phyloP scores from a whole-genome alignment of 2,797 vertebrate species.

The Myotis planiceps region DNA sequence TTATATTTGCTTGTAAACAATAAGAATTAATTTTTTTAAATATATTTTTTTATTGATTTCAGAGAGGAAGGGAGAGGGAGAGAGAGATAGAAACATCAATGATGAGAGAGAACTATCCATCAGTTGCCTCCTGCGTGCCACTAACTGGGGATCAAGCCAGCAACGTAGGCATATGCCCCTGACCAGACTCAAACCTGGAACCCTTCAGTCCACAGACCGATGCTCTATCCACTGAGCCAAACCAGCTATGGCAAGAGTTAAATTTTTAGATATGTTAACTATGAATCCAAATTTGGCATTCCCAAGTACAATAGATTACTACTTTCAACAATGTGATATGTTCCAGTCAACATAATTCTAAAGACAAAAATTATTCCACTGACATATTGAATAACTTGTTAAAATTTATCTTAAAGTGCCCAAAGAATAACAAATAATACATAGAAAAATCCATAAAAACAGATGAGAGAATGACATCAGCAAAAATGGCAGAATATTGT shows the following conservation, averaged over 20 bases:
- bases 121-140: too few relatives aligned
- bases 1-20: background rate
- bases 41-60: too few relatives aligned
- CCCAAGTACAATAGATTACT: background rate
- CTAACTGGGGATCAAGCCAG: too few relatives aligned
- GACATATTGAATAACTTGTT: background rate
- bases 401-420: background rate
- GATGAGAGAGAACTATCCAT: too few relatives aligned
- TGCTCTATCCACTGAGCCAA: too few relatives aligned
- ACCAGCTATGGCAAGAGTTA: background rate
- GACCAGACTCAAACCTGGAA: too few relatives aligned
- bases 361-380: background rate
- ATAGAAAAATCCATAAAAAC: background rate
- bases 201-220: too few relatives aligned
- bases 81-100: too few relatives aligned
- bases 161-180: too few relatives aligned
- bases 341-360: background rate
- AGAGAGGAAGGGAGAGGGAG: too few relatives aligned
- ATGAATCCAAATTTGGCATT: background rate
- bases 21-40: background rate
- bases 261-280: background rate
- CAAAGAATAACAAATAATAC: background rate
- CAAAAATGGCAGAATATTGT: background rate
- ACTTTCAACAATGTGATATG: background rate
- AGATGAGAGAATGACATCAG: background rate